Evolutionary conservation across 2,113 vertebrate species (phyloP).

Genomic region (Suncus etruscus): DNA sequence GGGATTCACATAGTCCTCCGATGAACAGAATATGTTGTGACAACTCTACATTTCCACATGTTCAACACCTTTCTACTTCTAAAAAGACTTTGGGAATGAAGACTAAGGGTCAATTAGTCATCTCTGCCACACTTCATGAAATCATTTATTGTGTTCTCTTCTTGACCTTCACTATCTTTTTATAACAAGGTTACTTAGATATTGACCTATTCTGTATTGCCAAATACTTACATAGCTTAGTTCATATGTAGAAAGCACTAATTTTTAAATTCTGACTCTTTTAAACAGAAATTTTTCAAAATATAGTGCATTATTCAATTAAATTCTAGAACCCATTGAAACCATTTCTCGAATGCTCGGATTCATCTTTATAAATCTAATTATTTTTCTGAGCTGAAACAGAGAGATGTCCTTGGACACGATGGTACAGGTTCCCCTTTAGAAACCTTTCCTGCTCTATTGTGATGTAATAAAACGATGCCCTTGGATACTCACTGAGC

Average conservation of each 20-base stretch:
- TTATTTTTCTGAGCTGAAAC: constrained; percentile 35
- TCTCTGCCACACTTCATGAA: neutral
- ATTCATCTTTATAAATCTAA: constrained; percentile 40
- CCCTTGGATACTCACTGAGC: neutral
- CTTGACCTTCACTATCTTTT: constrained; percentile 31
- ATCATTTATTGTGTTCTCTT: neutral
- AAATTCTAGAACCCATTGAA: constrained; percentile 43
- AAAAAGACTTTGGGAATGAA: constrained; percentile 23
- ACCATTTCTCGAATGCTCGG: constrained; percentile 17
- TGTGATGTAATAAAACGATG: neutral
- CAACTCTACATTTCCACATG: neutral
- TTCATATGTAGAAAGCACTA: neutral
- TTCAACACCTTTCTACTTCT: neutral
- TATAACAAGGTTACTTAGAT: constrained; percentile 3
- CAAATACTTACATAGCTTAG: neutral
- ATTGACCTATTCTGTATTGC: neutral
- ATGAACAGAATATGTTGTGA: neutral
- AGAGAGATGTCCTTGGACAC: neutral
- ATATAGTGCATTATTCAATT: neutral
- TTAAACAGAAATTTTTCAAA: constrained; percentile 35
- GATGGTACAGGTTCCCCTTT: neutral
- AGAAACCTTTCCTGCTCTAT: neutral
- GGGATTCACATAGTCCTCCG: neutral
- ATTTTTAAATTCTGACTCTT: neutral
- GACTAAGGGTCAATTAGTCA: neutral